Conservation (phyloP, 2,797 vertebrate genomes). For the Acipenser transmontanus region DNA sequence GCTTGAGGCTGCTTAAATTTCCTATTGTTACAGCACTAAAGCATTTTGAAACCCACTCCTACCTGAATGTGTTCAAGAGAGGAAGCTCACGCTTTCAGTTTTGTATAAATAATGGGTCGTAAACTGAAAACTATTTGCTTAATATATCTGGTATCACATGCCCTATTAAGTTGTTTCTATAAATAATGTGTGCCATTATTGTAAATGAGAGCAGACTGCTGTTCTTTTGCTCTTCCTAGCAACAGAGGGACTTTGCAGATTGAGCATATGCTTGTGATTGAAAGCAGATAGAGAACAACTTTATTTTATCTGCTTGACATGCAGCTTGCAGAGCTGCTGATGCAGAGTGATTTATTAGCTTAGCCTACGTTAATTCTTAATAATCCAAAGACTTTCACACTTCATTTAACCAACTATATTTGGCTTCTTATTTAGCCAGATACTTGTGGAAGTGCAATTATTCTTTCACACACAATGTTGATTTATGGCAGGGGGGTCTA, state of each 20-base stretch:
- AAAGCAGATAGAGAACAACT: constrained; percentile 27
- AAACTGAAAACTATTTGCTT: constrained; percentile 50
- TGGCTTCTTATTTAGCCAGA: constrained; percentile 41
- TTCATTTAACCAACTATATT: constrained; percentile 54
- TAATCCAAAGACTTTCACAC: constrained; percentile 64
- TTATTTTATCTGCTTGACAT: constrained; percentile 17
- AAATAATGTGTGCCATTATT: constrained; percentile 39
- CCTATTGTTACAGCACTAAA: background rate
- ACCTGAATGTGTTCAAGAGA: constrained; percentile 19
- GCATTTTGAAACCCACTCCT: constrained; percentile 18
- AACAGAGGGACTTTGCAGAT: constrained; percentile 21
- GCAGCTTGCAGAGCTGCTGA: constrained; percentile 29
- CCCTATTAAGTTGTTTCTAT: constrained; percentile 42
- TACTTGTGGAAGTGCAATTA: constrained; percentile 34
- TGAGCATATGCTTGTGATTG: constrained; percentile 54
- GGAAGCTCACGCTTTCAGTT: constrained; percentile 26
- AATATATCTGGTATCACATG: constrained; percentile 46
- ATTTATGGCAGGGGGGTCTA: constrained; percentile 16
- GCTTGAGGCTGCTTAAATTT: too few relatives aligned
- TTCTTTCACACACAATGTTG: constrained; percentile 24
- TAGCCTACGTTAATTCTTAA: constrained; percentile 68
- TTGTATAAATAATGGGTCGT: constrained; percentile 34
- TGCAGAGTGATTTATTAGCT: constrained; percentile 66
- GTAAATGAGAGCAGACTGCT: constrained; percentile 41
- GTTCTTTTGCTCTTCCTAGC: constrained; percentile 23